Conservation (phyloP, 2,888 invertebrate genomes). For the Eueremaeus valkanovi region DNA sequence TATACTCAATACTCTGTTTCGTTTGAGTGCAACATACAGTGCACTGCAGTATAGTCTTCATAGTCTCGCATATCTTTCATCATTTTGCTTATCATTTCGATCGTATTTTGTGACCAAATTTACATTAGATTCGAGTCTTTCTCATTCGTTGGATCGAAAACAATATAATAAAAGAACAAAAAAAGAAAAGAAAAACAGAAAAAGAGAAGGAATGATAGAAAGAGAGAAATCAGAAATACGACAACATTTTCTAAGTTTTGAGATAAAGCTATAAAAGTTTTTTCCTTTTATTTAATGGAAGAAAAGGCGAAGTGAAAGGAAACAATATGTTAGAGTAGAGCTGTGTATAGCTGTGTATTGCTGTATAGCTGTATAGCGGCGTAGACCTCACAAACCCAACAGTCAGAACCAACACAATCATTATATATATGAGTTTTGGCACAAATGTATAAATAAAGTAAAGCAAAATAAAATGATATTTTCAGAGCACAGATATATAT, state of each 20-base stretch:
- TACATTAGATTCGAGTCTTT: slow-evolving; percentile 4
- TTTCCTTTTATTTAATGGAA: slow-evolving; percentile 31
- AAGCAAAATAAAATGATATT: slow-evolving; percentile 27
- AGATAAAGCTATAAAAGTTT: slow-evolving; percentile 32
- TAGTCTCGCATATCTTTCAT: too few relatives aligned
- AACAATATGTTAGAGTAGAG: slow-evolving; percentile 30
- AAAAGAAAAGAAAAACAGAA: background rate
- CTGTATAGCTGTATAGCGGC: too few relatives aligned
- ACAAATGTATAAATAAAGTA: slow-evolving; percentile 26
- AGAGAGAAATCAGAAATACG: background rate
- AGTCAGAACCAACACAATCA: slow-evolving; percentile 4
- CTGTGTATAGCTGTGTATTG: too few relatives aligned
- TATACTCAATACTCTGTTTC: too few relatives aligned
- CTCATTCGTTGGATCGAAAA: background rate
- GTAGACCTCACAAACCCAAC: slow-evolving; percentile 4
- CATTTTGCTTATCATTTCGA: background rate
- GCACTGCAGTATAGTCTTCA: too few relatives aligned
- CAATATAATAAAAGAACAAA: background rate
- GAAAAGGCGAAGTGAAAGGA: slow-evolving; percentile 19
- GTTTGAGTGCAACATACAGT: too few relatives aligned
- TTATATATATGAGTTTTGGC: slow-evolving; percentile 8
- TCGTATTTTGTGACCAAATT: background rate
- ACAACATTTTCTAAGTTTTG: slow-evolving; percentile 18
- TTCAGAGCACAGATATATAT: slow-evolving; percentile 1
- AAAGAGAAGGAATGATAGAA: background rate